phyloP scores from a whole-genome alignment of 2,113 vertebrate genomes.

The Regulus satrapa region DNA sequence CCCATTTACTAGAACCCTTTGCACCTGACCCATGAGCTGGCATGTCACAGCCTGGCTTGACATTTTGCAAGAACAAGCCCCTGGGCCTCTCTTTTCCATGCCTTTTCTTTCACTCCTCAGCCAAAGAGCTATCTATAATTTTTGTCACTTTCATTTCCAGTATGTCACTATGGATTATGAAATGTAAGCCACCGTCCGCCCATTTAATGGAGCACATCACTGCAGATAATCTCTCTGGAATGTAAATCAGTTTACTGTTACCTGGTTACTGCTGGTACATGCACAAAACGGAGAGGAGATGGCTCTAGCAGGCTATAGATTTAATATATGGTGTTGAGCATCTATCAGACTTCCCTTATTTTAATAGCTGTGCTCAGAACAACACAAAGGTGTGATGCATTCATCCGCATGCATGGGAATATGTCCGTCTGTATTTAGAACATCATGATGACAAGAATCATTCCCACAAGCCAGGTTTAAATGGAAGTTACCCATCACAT shows the following conservation, averaged over 20 bases:
- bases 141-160: constrained; percentile 25
- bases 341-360: not conserved
- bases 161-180: constrained; percentile 23
- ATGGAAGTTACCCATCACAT: not conserved
- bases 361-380: not conserved
- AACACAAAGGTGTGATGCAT: not conserved
- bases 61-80: not conserved
- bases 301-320: not conserved
- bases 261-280: constrained; percentile 42
- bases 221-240: not conserved
- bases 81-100: not conserved
- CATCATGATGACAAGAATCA: not conserved
- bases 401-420: not conserved
- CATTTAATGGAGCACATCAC: not conserved
- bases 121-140: not conserved
- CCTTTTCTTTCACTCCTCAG: not conserved
- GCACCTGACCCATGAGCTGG: fast-evolving
- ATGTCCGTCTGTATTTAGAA: not conserved
- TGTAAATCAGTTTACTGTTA: constrained; percentile 29
- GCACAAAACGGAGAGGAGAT: not conserved
- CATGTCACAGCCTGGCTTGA: not conserved
- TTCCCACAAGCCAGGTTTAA: not conserved
- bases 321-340: not conserved
- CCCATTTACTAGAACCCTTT: not conserved
- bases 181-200: not conserved